Conservation (phyloP, 2,888 invertebrate genomes). For the Thumatha senex region DNA sequence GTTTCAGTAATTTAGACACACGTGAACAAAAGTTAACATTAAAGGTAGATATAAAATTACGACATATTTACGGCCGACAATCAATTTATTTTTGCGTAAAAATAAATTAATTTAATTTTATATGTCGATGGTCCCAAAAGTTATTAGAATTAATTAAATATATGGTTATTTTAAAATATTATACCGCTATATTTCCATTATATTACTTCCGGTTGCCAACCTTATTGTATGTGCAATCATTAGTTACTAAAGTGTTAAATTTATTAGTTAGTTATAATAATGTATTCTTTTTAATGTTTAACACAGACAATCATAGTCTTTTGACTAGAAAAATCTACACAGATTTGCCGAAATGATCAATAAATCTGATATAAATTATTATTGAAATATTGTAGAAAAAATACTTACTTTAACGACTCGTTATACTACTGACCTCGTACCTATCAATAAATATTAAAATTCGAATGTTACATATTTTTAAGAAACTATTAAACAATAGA, state of each 20-base stretch:
- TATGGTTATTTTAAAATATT: slow-evolving; percentile 19
- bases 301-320: slow-evolving; percentile 76
- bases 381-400: slow-evolving; percentile 51
- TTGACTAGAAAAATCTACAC: slow-evolving; percentile 78
- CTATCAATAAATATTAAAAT: slow-evolving; percentile 75
- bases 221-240: slow-evolving; percentile 25
- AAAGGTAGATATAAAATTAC: slow-evolving; percentile 18
- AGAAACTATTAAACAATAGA: slow-evolving; percentile 70
- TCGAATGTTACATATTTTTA: slow-evolving; percentile 65
- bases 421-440: slow-evolving; percentile 75
- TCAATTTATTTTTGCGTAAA: slow-evolving; percentile 33
- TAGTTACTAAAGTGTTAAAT: slow-evolving; percentile 30
- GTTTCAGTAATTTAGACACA: too few relatives aligned
- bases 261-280: slow-evolving; percentile 34
- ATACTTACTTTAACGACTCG: slow-evolving; percentile 60
- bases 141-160: neutral
- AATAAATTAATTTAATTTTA: neutral
- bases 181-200: slow-evolving; percentile 8
- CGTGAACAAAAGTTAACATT: slow-evolving; percentile 16
- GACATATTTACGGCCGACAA: slow-evolving; percentile 28
- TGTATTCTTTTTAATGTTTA: slow-evolving; percentile 53
- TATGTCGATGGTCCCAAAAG: slow-evolving; percentile 36
- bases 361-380: slow-evolving; percentile 59
- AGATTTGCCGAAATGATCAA: slow-evolving; percentile 59
- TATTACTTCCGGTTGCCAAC: slow-evolving; percentile 24